A percentile compares a stretch with the other conserved stretches of the same genome.
These are phyloP conservation scores for Zingel zingel DNA, from an alignment of 2,113 vertebrate species.

Conservation along the genomic window DNA sequence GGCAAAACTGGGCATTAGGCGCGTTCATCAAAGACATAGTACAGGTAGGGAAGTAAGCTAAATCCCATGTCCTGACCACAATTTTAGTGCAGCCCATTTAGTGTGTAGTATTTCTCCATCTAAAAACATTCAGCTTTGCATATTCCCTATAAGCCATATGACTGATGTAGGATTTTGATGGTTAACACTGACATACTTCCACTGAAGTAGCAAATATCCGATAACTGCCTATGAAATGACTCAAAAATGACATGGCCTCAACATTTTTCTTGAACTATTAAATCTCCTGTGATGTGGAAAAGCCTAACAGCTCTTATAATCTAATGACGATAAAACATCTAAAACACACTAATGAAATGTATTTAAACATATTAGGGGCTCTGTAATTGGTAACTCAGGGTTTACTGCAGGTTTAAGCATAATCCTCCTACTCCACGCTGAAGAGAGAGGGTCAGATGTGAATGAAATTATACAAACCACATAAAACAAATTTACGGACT, in stretches of 20 bases:
- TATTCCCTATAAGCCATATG: neutral
- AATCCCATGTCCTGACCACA: neutral
- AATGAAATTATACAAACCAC: neutral
- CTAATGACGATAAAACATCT: neutral
- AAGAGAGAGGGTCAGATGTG: neutral
- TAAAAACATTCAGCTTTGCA: neutral
- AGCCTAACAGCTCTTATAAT: neutral
- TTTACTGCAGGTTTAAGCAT: slow-evolving; percentile 11
- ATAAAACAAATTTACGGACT: too few relatives aligned
- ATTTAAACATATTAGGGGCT: neutral
- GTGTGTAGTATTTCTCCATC: neutral
- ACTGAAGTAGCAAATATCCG: neutral
- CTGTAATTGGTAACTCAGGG: neutral
- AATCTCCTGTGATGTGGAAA: neutral
- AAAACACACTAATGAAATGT: neutral
- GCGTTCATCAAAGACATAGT: neutral
- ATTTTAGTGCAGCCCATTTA: neutral
- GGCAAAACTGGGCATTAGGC: neutral
- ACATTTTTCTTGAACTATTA: neutral
- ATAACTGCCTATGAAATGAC: neutral
- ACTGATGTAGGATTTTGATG: neutral
- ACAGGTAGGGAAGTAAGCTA: neutral
- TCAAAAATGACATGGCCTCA: neutral
- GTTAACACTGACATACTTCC: neutral
- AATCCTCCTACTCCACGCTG: neutral